Evolutionary conservation across 2,113 vertebrate genomes (phyloP).

Genomic region (Lepidothrix coronata): DNA sequence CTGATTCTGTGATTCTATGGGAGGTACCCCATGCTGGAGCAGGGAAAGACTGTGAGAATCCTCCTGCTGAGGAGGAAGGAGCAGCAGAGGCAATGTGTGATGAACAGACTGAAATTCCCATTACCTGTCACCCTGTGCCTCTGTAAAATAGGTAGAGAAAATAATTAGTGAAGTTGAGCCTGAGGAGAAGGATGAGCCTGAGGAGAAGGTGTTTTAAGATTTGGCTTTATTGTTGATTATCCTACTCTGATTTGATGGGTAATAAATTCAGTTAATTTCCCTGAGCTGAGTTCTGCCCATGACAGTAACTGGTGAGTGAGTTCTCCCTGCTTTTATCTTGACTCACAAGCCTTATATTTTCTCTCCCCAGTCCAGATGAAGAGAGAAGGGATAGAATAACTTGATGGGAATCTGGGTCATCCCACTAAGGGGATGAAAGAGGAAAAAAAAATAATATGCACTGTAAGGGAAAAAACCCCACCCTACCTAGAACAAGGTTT

Average conservation of each 20-base stretch:
- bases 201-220: neutral
- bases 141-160: neutral
- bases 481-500: neutral
- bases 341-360: neutral
- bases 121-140: neutral
- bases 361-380: neutral
- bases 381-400: neutral
- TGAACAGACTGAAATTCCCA: neutral
- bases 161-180: neutral
- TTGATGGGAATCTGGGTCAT: neutral
- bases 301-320: accelerated
- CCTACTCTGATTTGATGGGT: neutral
- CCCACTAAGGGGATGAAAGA: neutral
- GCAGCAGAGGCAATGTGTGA: neutral
- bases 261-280: neutral
- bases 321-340: accelerated
- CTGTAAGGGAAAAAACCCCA: neutral
- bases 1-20: neutral
- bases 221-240: neutral
- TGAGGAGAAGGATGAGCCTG: neutral
- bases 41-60: neutral
- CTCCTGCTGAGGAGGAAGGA: neutral
- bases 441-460: neutral
- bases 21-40: neutral
- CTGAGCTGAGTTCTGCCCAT: neutral